Percentiles rank a stretch among this genome's conserved stretches.
Evolutionary conservation across 2,113 vertebrate genomes (phyloP).

Genomic region (Embiotoca jacksoni): DNA sequence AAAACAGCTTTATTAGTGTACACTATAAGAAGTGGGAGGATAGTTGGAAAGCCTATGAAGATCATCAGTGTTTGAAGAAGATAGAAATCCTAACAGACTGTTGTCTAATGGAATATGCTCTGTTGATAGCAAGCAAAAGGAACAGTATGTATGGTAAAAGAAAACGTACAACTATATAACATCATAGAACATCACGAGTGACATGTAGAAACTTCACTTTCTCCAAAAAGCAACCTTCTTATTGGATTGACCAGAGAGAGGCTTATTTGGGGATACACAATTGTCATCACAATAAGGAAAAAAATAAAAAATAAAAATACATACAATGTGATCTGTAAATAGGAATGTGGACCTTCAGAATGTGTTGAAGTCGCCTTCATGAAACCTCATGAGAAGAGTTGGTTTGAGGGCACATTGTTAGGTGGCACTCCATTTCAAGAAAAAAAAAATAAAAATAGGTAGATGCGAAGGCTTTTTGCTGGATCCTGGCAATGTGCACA

Average conservation of each 20-base stretch:
- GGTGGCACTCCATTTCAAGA: slow-evolving; percentile 48
- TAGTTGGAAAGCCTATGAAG: slow-evolving; percentile 85
- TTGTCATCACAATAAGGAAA: slow-evolving; percentile 75
- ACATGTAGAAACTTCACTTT: slow-evolving; percentile 78
- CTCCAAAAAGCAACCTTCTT: slow-evolving; percentile 61
- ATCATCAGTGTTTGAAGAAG: slow-evolving; percentile 87
- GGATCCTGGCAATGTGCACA: slow-evolving; percentile 46
- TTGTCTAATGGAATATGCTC: slow-evolving; percentile 87
- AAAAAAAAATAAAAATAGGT: slow-evolving; percentile 17
- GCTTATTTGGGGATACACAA: slow-evolving; percentile 63
- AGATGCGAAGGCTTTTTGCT: slow-evolving; percentile 46
- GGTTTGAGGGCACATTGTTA: slow-evolving; percentile 2
- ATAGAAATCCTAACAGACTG: slow-evolving; percentile 88
- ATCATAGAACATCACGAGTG: slow-evolving; percentile 66
- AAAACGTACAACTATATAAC: slow-evolving; percentile 76
- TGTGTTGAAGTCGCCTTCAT: slow-evolving; percentile 13
- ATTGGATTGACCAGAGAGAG: slow-evolving; percentile 16
- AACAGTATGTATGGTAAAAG: slow-evolving; percentile 67
- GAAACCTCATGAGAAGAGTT: slow-evolving; percentile 34
- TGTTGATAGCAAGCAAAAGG: slow-evolving; percentile 62
- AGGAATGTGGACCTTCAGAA: slow-evolving; percentile 51
- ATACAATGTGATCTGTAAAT: slow-evolving; percentile 43
- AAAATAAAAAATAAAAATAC: slow-evolving; percentile 16
- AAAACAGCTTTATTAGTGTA: slow-evolving; percentile 95
- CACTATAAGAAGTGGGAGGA: slow-evolving; percentile 90